Base-by-base conservation (phyloP, 1,140 invertebrate species). In the Sitodiplosis mosellana region DNA sequence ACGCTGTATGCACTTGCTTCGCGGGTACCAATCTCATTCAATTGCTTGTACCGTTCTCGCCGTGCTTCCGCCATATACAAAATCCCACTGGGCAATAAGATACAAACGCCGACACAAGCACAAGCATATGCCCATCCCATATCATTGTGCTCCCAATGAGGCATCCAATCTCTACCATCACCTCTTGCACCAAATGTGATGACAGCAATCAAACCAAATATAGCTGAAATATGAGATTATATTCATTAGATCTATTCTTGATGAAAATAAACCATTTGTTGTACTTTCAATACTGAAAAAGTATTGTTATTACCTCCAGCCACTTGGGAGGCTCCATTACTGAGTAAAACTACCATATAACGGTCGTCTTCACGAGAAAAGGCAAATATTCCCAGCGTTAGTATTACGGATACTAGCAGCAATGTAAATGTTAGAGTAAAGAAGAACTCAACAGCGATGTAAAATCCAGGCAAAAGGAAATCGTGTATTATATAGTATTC, bases 111-210 rank as follows among this genome's bases (percentile, higher is more conserved):
- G 15, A 92, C 66, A 10, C 84, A 81, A 34, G 76, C 88, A 17
- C 95, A 65, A 5, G 84, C 91, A 68, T 79, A 97, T 1, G 89
- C 89, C 90, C 90, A 97, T 2, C 89, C 81, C n/a, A 95, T 74
- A 59, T 89, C 81, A 67, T 96, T 96, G 57, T 92, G 86, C 55
- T 95, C 87, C 76, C 90, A 94, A 57, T 92, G 78, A 0, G 91
- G 92, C 85, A 96, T 92, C 91, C 92, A 97, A 56, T 88, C 84
- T 20, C 91, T 69, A 2, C 86, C 80, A 66, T 95, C 88, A 11
- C 89, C 91, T 57, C 80, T 72, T 1, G 80, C 78, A 22, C 91
- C 92, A 69, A 96, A 96, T 20, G 69, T 72, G 0, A 74, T 63
- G 15, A 75, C 71, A 12, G 73, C 70, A 57, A 75, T 70, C 4